Conservation (phyloP, 1,140 invertebrate species). For the Microvelia longipes region DNA sequence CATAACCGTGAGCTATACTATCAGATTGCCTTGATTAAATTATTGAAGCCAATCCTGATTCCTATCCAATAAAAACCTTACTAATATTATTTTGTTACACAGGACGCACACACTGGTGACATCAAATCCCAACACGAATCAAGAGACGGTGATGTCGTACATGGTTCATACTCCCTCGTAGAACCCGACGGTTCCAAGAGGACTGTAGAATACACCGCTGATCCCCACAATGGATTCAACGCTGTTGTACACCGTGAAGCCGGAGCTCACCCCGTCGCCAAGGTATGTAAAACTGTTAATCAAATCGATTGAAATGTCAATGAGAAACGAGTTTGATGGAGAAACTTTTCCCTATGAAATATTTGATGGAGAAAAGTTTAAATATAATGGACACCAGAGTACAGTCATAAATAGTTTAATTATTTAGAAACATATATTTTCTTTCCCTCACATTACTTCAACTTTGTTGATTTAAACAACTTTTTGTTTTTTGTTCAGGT, state of each 20-base stretch:
- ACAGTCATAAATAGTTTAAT: too few relatives aligned
- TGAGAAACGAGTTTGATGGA: neutral
- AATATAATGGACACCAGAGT: neutral
- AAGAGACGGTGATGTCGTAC: constrained; percentile 46
- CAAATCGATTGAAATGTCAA: neutral
- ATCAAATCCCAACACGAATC: constrained; percentile 47
- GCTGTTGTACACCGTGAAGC: constrained; percentile 1
- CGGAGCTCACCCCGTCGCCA: constrained; percentile 2
- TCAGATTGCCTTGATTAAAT: too few relatives aligned
- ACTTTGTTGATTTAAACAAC: too few relatives aligned
- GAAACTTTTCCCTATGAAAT: neutral
- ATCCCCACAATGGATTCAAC: constrained; percentile 7
- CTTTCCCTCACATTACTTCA: too few relatives aligned
- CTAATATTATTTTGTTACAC: constrained; percentile 6
- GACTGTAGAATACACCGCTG: constrained; percentile 13
- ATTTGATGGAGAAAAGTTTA: neutral
- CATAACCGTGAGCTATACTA: too few relatives aligned
- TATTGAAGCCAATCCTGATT: too few relatives aligned
- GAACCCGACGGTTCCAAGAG: constrained; percentile 12
- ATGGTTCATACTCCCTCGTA: constrained; percentile 44
- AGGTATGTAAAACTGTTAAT: neutral
- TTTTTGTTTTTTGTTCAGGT: neutral
- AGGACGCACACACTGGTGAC: constrained; percentile 41
- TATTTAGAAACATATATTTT: too few relatives aligned
- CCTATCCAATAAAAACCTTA: too few relatives aligned